Conservation (phyloP, 2,113 vertebrate species). For the Ranitomeya imitator region DNA sequence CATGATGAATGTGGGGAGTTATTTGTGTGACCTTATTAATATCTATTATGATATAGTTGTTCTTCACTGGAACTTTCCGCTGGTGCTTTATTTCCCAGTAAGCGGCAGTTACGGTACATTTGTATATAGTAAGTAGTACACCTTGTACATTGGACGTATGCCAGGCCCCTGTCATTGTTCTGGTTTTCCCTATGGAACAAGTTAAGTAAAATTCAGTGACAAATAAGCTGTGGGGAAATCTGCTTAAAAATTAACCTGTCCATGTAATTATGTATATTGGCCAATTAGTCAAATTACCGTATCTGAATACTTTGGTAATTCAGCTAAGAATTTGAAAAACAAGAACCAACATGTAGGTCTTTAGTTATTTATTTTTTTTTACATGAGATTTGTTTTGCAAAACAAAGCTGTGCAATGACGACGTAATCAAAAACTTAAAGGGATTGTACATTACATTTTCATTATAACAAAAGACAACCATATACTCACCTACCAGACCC, state of each 20-base stretch:
- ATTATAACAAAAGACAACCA: too few species aligned
- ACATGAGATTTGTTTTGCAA: background rate
- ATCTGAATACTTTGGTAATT: background rate
- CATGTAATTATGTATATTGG: background rate
- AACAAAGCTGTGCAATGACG: background rate
- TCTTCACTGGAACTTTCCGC: background rate
- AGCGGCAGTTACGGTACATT: background rate
- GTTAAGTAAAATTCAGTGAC: background rate
- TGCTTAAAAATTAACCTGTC: background rate
- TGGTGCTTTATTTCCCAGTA: background rate
- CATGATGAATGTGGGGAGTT: background rate
- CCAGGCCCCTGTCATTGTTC: background rate
- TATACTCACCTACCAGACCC: too few species aligned
- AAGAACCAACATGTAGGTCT: background rate
- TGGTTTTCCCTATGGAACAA: background rate
- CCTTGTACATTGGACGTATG: background rate
- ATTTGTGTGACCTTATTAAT: background rate
- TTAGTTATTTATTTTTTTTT: background rate
- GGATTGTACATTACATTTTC: background rate
- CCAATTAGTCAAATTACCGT: background rate
- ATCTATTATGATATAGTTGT: background rate
- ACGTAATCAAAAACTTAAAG: background rate
- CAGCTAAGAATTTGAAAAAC: background rate
- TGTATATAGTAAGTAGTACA: background rate
- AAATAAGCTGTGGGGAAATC: background rate